These are phyloP conservation scores for Enteromius radiatus DNA, from an alignment of 2,797 vertebrate species.

Conservation along the genomic window DNA sequence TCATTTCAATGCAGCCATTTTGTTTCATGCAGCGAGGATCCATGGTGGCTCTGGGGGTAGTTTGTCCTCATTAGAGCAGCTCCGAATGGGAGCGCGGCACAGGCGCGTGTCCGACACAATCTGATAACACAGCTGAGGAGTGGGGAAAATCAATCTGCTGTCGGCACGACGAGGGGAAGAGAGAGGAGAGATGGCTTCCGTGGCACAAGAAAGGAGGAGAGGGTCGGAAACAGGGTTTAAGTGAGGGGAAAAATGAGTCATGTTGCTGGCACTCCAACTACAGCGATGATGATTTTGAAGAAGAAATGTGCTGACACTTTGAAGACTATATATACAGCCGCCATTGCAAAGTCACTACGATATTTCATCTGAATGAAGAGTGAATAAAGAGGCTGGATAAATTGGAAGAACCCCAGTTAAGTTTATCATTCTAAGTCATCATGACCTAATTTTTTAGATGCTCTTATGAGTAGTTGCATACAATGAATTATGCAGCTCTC, in stretches of 20 bases:
- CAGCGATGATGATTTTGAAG: slow-evolving; percentile 24
- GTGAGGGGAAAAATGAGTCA: slow-evolving; percentile 35
- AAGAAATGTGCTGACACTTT: slow-evolving; percentile 64
- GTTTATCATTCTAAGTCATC: slow-evolving; percentile 34
- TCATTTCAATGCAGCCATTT: slow-evolving; percentile 82
- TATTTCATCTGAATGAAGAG: slow-evolving; percentile 68
- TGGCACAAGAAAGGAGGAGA: slow-evolving; percentile 44
- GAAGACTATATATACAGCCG: slow-evolving; percentile 66
- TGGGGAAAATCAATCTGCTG: slow-evolving; percentile 80
- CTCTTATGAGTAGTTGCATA: slow-evolving; percentile 22
- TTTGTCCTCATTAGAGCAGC: slow-evolving; percentile 94
- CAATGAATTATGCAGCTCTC: not conserved
- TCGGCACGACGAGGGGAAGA: slow-evolving; percentile 78
- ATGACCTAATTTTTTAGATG: slow-evolving; percentile 34
- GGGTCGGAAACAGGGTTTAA: slow-evolving; percentile 47
- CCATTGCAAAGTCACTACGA: slow-evolving; percentile 56
- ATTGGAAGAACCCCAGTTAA: slow-evolving; percentile 34
- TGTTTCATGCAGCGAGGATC: slow-evolving; percentile 81
- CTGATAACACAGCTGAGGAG: slow-evolving; percentile 77
- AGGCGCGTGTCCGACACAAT: slow-evolving; percentile 83
- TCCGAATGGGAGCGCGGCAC: slow-evolving; percentile 86
- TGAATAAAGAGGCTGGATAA: slow-evolving; percentile 30
- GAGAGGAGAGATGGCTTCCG: slow-evolving; percentile 64
- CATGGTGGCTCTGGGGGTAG: slow-evolving; percentile 83
- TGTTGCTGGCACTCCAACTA: slow-evolving; percentile 27